Conservation (phyloP, 2,888 invertebrate species). For the Melanchra persicariae region DNA sequence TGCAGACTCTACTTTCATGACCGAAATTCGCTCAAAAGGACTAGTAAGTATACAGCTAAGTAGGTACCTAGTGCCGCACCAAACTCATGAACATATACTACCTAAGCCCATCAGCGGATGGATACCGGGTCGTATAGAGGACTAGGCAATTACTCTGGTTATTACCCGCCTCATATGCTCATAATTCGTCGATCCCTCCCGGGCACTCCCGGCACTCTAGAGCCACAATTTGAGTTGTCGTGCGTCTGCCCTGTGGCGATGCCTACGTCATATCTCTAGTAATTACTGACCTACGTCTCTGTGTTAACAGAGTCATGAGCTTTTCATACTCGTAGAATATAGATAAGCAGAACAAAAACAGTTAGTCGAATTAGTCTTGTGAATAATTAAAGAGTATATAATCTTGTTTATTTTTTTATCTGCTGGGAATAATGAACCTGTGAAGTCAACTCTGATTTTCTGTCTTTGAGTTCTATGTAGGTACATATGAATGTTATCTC, state of each 20-base stretch:
- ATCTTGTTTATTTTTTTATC: too few relatives aligned
- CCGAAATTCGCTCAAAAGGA: background rate
- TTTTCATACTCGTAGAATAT: too few relatives aligned
- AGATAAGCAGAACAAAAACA: background rate
- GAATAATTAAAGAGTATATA: too few relatives aligned
- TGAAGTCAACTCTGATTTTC: too few relatives aligned
- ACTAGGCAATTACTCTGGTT: conserved; percentile 33
- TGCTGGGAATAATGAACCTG: too few relatives aligned
- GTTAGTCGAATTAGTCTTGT: background rate
- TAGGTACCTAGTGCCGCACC: background rate
- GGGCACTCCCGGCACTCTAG: conserved; percentile 32
- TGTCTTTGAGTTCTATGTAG: too few relatives aligned
- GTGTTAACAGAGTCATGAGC: conserved; percentile 3
- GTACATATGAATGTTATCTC: too few relatives aligned
- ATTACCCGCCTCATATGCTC: conserved; percentile 40
- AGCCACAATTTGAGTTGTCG: conserved; percentile 19
- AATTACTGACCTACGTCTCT: conserved; percentile 33
- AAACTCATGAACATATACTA: background rate
- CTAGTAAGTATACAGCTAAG: background rate
- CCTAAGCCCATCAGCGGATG: background rate
- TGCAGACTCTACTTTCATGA: background rate
- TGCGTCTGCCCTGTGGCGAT: conserved; percentile 24
- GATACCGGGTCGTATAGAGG: background rate
- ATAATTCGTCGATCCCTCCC: conserved; percentile 46
- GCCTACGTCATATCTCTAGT: conserved; percentile 14